A percentile compares a stretch with the other conserved stretches of the same genome.
phyloP scores from a whole-genome alignment of 1,140 invertebrate species.

The Apis cerana region DNA sequence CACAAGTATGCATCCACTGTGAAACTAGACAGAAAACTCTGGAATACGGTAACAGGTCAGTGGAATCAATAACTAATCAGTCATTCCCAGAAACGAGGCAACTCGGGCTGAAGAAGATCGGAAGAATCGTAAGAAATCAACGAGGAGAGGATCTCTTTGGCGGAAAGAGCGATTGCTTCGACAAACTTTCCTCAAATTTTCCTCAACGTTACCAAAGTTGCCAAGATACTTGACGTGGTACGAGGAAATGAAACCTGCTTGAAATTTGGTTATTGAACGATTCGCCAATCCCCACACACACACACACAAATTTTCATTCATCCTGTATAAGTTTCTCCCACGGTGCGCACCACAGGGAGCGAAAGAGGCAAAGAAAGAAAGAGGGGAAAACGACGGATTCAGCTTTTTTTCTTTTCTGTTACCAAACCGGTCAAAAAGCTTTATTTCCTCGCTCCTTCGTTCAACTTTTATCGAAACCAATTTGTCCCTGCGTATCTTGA shows the following conservation, averaged over 20 bases:
- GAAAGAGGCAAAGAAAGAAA: neutral
- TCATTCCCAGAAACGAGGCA: no score
- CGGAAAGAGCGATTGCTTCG: neutral
- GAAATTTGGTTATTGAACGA: conserved; percentile 25
- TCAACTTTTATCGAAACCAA: conserved; percentile 44
- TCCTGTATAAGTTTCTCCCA: conserved; percentile 28
- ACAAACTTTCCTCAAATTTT: neutral
- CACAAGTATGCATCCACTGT: no score
- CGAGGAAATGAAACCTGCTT: neutral
- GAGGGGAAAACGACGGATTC: conserved; percentile 4
- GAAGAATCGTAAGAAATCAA: no score
- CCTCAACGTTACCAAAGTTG: neutral
- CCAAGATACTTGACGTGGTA: neutral
- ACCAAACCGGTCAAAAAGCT: neutral
- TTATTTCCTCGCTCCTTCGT: conserved; percentile 34
- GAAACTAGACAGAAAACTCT: no score
- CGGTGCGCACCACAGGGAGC: no score
- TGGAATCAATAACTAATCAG: no score
- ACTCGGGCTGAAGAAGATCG: neutral
- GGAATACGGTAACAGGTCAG: no score
- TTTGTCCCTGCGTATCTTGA: neutral
- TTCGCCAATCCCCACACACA: neutral
- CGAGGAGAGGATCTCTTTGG: neutral
- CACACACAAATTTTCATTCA: neutral
- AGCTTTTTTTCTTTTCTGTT: conserved; percentile 20